Base-by-base conservation (phyloP, 92 coral and sea anemone species). In the Nematostella vectensis region DNA sequence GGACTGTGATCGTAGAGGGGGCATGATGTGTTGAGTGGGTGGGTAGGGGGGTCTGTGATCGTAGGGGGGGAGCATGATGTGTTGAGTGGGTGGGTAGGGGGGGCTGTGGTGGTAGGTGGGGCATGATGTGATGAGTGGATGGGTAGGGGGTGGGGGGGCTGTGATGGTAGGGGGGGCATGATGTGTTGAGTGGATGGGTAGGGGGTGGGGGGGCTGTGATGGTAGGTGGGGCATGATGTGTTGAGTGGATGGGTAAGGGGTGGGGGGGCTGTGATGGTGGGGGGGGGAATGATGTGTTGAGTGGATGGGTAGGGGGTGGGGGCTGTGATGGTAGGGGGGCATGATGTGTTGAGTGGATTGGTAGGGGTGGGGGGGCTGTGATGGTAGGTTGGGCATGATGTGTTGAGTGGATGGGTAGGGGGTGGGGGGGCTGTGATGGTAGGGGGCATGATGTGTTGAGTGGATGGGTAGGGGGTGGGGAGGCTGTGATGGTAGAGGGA, bases 61-160 rank as follows among this genome's bases (percentile, higher is more conserved):
- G 98, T 31, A 51, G 81, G 68, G 85, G 98, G 98, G 86, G 86
- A 58, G 79, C 77, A 18, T 91, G 98, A 58, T 83, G 94, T 42
- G 77, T 67, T 21, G 85, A 95, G 81, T 62, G 53, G 69, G 42
- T 1, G 4, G 20, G 18, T 2, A 38, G 25, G 3, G 6, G 15
- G 17, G 28, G 9, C 9, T 11, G 18, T 9, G 9, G 51, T 45
- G 18, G 4, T 45, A 11, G 18, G 51, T 11, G 4, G 51, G 4
- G 51, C 51, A 9, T 45, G 4, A 4, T 4, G 4, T 4, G 9
- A 33, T 15, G 15, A 33, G 15, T 15, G 15, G 15, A 6, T 6
- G 6, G 15, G 98, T 31, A 51, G 81, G 68, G 85, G 98, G 98
- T 85, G 86, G 62, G 79, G 78, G 18, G 85, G 98, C 62, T 83